Evolutionary conservation across 2,888 invertebrate genomes (phyloP).

Genomic region (Lasioglossum lativentre): DNA sequence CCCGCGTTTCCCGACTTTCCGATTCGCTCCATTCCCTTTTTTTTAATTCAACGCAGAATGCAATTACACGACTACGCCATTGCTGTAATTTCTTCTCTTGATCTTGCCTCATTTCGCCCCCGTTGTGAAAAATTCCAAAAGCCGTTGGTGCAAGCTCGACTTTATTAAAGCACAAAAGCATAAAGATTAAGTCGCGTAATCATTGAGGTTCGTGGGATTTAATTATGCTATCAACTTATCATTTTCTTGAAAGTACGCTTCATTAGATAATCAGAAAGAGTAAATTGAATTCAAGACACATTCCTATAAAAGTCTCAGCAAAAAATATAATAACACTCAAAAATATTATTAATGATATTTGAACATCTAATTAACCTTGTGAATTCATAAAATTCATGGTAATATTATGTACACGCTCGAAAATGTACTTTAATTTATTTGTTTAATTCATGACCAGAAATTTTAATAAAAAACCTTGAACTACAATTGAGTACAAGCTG

Average conservation of each 20-base stretch:
- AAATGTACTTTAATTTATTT: background rate
- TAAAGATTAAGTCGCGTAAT: background rate
- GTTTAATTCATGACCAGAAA: background rate
- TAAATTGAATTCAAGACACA: background rate
- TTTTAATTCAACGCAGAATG: background rate
- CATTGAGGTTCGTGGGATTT: background rate
- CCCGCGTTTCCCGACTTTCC: background rate
- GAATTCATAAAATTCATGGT: background rate
- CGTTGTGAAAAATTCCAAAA: background rate
- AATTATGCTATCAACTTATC: background rate
- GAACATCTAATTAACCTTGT: background rate
- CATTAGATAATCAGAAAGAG: background rate
- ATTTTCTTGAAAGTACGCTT: background rate
- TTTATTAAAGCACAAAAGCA: background rate
- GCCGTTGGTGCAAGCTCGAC: background rate
- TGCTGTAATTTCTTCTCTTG: slow-evolving; percentile 22
- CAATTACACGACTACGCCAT: slow-evolving; percentile 15
- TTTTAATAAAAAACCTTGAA: background rate
- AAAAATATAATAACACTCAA: too few relatives aligned
- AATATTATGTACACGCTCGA: too few relatives aligned
- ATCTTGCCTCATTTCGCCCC: background rate
- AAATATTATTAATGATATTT: background rate
- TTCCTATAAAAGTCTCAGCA: too few relatives aligned
- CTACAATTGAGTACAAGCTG: background rate
- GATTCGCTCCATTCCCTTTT: background rate